Evolutionary conservation across 2,888 invertebrate genomes (phyloP).

Genomic region (Eupithecia centaureata): DNA sequence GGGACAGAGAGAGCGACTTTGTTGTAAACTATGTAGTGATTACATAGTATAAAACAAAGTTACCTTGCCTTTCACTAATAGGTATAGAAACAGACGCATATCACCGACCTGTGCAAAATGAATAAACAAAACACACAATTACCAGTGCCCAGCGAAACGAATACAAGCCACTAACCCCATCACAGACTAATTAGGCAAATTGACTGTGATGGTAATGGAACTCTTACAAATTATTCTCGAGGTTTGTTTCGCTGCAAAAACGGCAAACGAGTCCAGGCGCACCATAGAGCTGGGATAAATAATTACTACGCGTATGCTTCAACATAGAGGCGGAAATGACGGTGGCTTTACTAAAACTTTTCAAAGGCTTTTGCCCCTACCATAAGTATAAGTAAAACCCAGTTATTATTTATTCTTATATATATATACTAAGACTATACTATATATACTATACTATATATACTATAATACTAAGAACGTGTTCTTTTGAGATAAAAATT

Average conservation of each 20-base stretch:
- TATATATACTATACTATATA: no score
- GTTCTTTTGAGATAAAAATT: no score
- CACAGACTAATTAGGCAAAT: constrained; percentile 32
- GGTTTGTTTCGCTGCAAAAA: constrained; percentile 40
- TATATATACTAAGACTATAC: no score
- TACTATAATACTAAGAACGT: no score
- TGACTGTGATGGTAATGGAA: constrained; percentile 38
- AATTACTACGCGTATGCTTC: background rate
- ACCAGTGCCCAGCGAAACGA: constrained; percentile 22
- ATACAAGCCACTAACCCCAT: constrained; percentile 28
- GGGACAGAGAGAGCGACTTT: no score
- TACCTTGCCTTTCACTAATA: background rate
- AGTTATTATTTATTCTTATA: no score
- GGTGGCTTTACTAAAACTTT: no score
- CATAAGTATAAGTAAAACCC: no score
- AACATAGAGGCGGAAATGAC: background rate
- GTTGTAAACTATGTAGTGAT: no score
- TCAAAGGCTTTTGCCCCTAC: no score
- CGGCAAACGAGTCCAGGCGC: constrained; percentile 32
- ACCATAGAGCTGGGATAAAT: constrained; percentile 5
- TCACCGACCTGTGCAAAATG: constrained; percentile 11
- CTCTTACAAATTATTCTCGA: constrained; percentile 36
- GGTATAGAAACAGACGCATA: background rate
- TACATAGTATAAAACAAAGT: no score
- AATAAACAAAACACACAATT: constrained; percentile 25